Evolutionary conservation across 2,113 vertebrate species (phyloP).

Genomic region (Tonatia bakeri): DNA sequence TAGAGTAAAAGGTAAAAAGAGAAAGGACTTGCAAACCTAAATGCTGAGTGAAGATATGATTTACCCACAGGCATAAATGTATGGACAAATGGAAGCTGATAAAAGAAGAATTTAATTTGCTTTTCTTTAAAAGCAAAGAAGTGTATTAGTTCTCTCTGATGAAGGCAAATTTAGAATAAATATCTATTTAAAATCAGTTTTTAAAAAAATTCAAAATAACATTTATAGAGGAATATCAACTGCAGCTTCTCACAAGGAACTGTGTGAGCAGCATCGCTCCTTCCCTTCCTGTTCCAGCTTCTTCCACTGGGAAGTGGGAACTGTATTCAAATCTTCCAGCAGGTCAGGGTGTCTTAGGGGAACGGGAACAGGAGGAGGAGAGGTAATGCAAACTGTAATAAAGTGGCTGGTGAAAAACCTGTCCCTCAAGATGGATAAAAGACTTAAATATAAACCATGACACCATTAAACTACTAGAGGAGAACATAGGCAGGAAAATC

Average conservation of each 20-base stretch:
- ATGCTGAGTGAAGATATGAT: neutral
- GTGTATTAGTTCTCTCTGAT: neutral
- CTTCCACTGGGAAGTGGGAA: neutral
- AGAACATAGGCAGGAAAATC: too few species aligned
- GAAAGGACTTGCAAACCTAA: conserved; percentile 5
- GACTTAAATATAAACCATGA: too few species aligned
- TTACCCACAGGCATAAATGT: neutral
- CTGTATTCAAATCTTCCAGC: neutral
- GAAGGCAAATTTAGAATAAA: conserved; percentile 29
- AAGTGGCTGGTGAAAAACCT: neutral
- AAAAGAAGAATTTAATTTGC: neutral
- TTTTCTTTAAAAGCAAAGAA: conserved; percentile 48
- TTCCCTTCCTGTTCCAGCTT: neutral
- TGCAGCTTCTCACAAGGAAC: neutral
- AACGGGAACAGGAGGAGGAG: neutral
- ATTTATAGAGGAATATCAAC: neutral
- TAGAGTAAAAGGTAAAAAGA: neutral
- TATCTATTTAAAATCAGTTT: conserved; percentile 10
- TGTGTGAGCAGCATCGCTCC: too few species aligned
- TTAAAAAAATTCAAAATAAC: neutral
- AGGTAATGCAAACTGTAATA: neutral
- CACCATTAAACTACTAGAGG: too few species aligned
- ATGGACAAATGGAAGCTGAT: neutral
- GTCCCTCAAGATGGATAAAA: too few species aligned
- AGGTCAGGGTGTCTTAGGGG: too few species aligned